Conservation (phyloP, 2,888 invertebrate species). For the Lepeophtheirus nordmannii region DNA sequence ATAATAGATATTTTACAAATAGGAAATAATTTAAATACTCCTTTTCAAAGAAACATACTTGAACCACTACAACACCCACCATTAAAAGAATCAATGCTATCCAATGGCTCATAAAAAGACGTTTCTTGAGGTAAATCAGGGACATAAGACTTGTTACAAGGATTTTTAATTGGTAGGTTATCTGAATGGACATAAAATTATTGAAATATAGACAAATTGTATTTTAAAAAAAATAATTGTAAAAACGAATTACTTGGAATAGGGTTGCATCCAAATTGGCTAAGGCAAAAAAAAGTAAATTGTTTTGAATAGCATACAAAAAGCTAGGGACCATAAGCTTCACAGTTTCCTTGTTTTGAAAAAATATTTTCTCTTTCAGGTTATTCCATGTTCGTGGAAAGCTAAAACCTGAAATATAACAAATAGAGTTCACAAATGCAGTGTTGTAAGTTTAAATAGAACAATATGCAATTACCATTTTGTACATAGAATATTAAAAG, state of each 20-base stretch:
- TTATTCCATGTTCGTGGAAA: too few relatives aligned
- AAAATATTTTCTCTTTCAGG: not conserved
- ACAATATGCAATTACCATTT: not conserved
- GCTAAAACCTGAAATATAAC: not conserved
- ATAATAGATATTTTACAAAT: too few relatives aligned
- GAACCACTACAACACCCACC: not conserved
- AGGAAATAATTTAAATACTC: too few relatives aligned
- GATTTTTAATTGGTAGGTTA: not conserved
- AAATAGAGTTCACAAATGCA: not conserved
- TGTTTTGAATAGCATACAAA: not conserved
- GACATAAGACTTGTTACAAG: not conserved
- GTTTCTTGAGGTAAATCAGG: not conserved
- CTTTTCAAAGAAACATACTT: not conserved
- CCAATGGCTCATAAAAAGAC: not conserved
- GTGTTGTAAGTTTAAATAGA: not conserved
- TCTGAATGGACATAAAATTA: not conserved
- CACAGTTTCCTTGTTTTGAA: not conserved
- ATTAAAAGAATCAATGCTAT: not conserved
- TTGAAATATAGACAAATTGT: not conserved
- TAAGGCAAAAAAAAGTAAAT: not conserved
- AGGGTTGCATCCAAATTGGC: not conserved
- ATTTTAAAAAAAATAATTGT: not conserved
- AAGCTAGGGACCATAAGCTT: not conserved
- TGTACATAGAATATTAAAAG: not conserved
- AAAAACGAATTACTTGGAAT: not conserved